A percentile compares a stretch with the other conserved stretches of the same genome.
Conservation (phyloP, 2,888 invertebrate genomes). For the Andricus quercusramuli region DNA sequence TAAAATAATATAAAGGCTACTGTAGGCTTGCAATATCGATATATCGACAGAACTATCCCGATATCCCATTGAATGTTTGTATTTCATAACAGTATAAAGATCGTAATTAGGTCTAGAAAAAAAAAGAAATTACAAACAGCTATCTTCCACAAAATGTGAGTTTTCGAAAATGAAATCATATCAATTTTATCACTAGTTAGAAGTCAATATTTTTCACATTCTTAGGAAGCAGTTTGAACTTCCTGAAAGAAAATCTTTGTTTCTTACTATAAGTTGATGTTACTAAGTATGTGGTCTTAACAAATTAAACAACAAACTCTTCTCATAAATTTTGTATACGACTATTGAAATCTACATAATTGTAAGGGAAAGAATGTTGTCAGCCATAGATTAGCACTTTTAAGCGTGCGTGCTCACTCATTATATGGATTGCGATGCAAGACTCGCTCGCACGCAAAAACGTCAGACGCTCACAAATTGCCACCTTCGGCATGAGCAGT, state of each 20-base stretch:
- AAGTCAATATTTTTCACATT: background rate
- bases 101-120: background rate
- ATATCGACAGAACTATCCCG: background rate
- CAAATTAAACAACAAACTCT: slow-evolving; percentile 53
- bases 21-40: too few species aligned
- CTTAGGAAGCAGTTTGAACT: background rate
- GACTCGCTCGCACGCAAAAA: slow-evolving; percentile 70
- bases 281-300: background rate
- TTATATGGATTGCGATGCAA: slow-evolving; percentile 72
- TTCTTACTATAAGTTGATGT: background rate
- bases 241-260: background rate
- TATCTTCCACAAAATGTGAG: too few species aligned
- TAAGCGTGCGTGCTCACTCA: slow-evolving; percentile 72
- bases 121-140: too few species aligned
- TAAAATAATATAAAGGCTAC: too few species aligned
- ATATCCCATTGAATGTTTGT: background rate
- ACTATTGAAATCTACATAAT: slow-evolving; percentile 69
- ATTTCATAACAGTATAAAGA: background rate
- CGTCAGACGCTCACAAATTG: slow-evolving; percentile 73
- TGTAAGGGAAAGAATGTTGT: slow-evolving; percentile 53
- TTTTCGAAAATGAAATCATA: too few species aligned
- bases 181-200: background rate
- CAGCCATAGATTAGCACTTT: slow-evolving; percentile 54
- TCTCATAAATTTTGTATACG: slow-evolving; percentile 61
- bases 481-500: slow-evolving; percentile 64